Evolutionary conservation across 2,888 invertebrate species (phyloP).

Genomic region (Dicranocentrus wangi): DNA sequence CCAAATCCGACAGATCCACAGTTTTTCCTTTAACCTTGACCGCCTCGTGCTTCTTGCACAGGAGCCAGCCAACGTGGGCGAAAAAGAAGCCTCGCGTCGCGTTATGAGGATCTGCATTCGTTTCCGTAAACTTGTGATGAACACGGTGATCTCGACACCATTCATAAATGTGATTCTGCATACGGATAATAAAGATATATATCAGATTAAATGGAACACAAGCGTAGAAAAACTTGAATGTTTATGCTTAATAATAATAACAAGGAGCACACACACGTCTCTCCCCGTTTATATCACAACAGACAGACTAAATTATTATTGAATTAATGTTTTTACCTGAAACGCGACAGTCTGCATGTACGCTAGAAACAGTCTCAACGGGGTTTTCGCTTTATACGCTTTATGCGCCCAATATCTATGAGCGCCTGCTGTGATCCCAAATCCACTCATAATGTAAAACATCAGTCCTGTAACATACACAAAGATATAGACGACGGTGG

Average conservation of each 20-base stretch:
- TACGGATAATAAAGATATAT: constrained; percentile 19
- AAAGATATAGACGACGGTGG: too few species aligned
- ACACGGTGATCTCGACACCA: constrained; percentile 90
- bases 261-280: too few species aligned
- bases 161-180: constrained; percentile 88
- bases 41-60: constrained; percentile 90
- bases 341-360: constrained; percentile 92
- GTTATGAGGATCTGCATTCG: constrained; percentile 93
- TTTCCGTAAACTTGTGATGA: constrained; percentile 86
- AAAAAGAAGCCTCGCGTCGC: constrained; percentile 91
- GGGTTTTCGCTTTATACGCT: constrained; percentile 95
- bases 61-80: constrained; percentile 95
- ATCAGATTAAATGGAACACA: not conserved
- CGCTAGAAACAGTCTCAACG: constrained; percentile 85
- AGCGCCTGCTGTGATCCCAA: constrained; percentile 98
- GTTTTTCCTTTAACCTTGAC: constrained; percentile 88
- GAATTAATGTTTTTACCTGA: too few species aligned
- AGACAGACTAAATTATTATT: too few species aligned
- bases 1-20: constrained; percentile 91
- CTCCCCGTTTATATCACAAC: too few species aligned
- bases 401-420: constrained; percentile 97
- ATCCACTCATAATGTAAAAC: constrained; percentile 85
- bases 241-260: too few species aligned
- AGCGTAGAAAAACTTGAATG: too few species aligned
- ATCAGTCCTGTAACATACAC: constrained; percentile 80